Evolutionary conservation across 2,888 invertebrate genomes (phyloP), one percentile per base, ranked within the genome.

Genomic region (Biston stratarius): DNA sequence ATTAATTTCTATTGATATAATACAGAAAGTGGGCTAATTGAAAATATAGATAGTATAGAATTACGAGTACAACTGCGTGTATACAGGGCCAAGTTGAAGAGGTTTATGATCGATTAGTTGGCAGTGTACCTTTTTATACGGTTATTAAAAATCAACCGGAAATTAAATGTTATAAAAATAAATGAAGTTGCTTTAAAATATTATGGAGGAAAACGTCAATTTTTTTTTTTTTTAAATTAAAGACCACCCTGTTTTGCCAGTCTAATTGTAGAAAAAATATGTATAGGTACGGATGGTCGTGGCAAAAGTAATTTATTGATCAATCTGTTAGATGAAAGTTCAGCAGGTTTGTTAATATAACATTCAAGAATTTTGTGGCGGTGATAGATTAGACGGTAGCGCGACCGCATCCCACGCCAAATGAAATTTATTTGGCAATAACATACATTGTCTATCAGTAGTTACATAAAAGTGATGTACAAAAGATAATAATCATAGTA

Each of bases 1-100:
- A 48, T 61, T 51, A 65, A 61, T 58, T 52, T 55, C 52, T 62
- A 69, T 61, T 49, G 59, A 61, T 38, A 56, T 56, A 56, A 60
- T 40, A 47, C 51, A 38, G n/a, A 51, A 66, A 66, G 61, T 57
- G 24, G 57, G 51, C 42, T 61, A 61, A 61, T 55, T 40, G 61
- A 53, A 44, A 47, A 61, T 14, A 44, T 38, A 53, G n/a, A 10
- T 6, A 36, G 14, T 14, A 33, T 36, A 52, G 48, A 42, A 59
- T 36, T 49, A 49, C n/a, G n/a, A n/a, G n/a, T n/a, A n/a, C 14
- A 40, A 38, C 12, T 14, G 3, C 24, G 1, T 24, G 24, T 24
- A 44, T 56, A 56, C 56, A 56, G 62, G 56, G 56, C 62, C 14
- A 34, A 24, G 6, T 49, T 59, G 15, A n/a, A 33, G 47, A 48